Conservation (phyloP, 2,113 vertebrate genomes). For the Festucalex cinctus region DNA sequence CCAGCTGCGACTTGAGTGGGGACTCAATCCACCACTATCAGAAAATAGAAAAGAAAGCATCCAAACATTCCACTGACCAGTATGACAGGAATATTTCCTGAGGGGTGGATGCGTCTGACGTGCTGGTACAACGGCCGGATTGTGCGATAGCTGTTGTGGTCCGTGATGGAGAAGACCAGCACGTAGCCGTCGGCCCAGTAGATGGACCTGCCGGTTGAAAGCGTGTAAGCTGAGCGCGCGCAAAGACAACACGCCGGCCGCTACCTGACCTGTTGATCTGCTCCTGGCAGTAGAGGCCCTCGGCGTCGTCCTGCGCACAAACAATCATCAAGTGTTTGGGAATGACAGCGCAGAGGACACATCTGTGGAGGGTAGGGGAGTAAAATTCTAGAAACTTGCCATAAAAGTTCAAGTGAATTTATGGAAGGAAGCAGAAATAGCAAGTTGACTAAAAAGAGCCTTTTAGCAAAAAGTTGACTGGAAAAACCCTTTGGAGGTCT, state of each 20-base stretch:
- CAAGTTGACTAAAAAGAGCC: too few species aligned
- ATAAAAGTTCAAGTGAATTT: too few species aligned
- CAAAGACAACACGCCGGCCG: neutral
- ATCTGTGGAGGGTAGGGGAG: too few species aligned
- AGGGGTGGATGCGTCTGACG: slow-evolving; percentile 85
- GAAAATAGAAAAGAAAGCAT: neutral
- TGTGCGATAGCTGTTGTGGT: slow-evolving; percentile 82
- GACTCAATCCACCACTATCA: too few species aligned
- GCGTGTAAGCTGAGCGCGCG: neutral
- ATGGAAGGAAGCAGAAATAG: too few species aligned
- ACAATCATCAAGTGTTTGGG: neutral
- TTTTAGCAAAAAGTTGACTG: too few species aligned
- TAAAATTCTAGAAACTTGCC: too few species aligned
- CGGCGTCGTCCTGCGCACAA: slow-evolving; percentile 73
- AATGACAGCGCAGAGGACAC: too few species aligned
- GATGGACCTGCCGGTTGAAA: slow-evolving; percentile 76
- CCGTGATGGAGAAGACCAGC: slow-evolving; percentile 89
- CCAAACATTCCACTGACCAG: slow-evolving; percentile 50
- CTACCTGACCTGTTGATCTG: slow-evolving; percentile 81
- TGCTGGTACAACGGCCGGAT: slow-evolving; percentile 87
- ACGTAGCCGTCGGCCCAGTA: slow-evolving; percentile 94
- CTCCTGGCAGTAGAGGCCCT: slow-evolving; percentile 81
- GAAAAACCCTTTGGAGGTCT: too few species aligned
- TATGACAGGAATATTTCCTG: slow-evolving; percentile 85
- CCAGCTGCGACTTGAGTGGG: too few species aligned